Base-by-base conservation (phyloP, 2,797 vertebrate species). In the Halcyon smyrnensis region DNA sequence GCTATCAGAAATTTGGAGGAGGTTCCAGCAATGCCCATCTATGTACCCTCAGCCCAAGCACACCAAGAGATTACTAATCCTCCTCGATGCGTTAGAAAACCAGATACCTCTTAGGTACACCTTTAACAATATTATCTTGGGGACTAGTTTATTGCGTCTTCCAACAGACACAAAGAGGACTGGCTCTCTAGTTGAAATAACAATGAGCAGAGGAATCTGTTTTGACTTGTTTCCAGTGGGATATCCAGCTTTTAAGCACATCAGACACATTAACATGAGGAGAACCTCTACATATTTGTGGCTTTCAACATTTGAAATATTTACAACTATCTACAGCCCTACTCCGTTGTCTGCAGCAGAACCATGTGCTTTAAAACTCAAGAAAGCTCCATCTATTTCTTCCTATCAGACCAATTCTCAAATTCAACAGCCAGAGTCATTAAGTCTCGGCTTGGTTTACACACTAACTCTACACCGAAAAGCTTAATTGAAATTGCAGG, bases 401-500 rank as follows among this genome's bases (percentile, higher is more conserved):
- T 59, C 65, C 73, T n/a, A 23, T n/a, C 87, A 85, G 69, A 45
- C 5, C 53, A 63, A 53, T 34, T 59, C 73, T 20, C 60, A 69
- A 85, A 82, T 54, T 48, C 50, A 90, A 37, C 83, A 60, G 3
- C 6, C 60, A 59, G 85, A 88, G 87, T 50, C 82, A 56, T 75
- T 82, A 9, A 54, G 87, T 79, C 96, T 91, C 36, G 69, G 87
- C 80, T 91, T 74, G 86, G 84, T 54, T 96, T 75, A 81, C 39
- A 54, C 28, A 5, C 78, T 57, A 78, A 45, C 68, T 87, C 84
- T 14, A 64, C 46, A 19, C 68, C 25, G 70, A 80, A 95, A 91
- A 91, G 82, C 85, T 91, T 87, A 91, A 93, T 84, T 95, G 91
- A 93, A 94, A 92, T 91, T 94, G 90, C 93, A 94, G 94, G 89